phyloP scores from a whole-genome alignment of 2,888 invertebrate genomes.

The Tachina lurida region DNA sequence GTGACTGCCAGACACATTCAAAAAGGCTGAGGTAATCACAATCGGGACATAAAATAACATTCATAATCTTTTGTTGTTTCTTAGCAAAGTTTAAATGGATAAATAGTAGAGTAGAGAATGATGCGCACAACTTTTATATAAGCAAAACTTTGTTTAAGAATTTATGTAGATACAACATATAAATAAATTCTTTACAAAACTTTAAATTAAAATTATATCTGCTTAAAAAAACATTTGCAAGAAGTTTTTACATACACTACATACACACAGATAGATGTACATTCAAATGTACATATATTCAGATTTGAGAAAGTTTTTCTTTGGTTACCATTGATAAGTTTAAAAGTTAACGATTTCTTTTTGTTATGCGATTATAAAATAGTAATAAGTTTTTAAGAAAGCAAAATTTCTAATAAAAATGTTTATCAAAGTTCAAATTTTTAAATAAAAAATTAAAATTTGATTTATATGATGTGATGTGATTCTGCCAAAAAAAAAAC shows the following conservation, averaged over 20 bases:
- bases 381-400: neutral
- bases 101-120: neutral
- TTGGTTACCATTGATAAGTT: neutral
- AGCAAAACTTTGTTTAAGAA: conserved; percentile 19
- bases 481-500: too few species aligned
- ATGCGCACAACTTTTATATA: neutral
- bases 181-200: conserved; percentile 49
- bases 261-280: too few species aligned
- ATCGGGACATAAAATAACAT: neutral
- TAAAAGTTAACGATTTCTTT: neutral
- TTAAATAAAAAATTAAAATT: too few species aligned
- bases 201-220: conserved; percentile 34
- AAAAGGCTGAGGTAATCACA: neutral
- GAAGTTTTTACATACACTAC: neutral
- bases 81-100: conserved; percentile 3
- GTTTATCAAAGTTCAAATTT: too few species aligned
- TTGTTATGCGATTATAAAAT: neutral
- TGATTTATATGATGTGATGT: too few species aligned
- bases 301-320: conserved; percentile 14
- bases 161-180: conserved; percentile 13
- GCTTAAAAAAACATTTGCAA: conserved; percentile 3
- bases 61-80: conserved; percentile 35
- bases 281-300: neutral
- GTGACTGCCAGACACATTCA: neutral
- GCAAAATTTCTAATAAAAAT: neutral